Conservation (phyloP, 1,140 invertebrate species). For the Solenopsis invicta region DNA sequence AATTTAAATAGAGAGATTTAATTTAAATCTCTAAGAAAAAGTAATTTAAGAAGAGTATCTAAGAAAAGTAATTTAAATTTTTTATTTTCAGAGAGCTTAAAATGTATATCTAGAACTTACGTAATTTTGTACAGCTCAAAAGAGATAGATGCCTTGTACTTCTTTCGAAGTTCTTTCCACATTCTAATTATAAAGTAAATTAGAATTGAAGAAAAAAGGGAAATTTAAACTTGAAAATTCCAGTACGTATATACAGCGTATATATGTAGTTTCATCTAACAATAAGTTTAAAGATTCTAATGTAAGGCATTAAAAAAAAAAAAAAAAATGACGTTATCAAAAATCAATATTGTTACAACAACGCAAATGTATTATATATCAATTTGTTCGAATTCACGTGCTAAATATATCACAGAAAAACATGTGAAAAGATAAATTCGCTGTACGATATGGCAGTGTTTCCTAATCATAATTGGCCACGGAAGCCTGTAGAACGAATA, state of each 20-base stretch:
- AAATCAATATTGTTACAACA: constrained; percentile 39
- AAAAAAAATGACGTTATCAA: not conserved
- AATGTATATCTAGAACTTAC: constrained; percentile 16
- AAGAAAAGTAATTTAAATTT: constrained; percentile 8
- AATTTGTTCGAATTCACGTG: constrained; percentile 10
- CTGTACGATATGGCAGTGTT: constrained; percentile 57
- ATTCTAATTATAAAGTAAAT: constrained; percentile 4
- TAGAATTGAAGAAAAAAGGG: not conserved
- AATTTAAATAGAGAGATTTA: not conserved
- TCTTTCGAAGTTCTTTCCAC: not conserved
- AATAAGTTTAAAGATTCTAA: not conserved
- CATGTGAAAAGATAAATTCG: constrained; percentile 53
- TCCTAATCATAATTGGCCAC: constrained; percentile 31
- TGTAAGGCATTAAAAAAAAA: constrained; percentile 22
- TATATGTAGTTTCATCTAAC: not conserved
- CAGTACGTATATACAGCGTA: not conserved
- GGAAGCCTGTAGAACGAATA: constrained; percentile 20
- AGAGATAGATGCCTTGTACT: constrained; percentile 13
- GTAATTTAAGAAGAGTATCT: not conserved
- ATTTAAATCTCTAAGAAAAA: not conserved
- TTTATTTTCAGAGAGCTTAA: constrained; percentile 13
- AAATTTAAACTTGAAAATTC: constrained; percentile 17
- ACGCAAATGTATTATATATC: constrained; percentile 1
- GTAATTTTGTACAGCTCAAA: constrained; percentile 23
- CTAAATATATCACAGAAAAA: constrained; percentile 46